These are phyloP conservation scores for Notoglanidium macrostoma DNA, from an alignment of 2,797 vertebrate species.

Conservation along the genomic window DNA sequence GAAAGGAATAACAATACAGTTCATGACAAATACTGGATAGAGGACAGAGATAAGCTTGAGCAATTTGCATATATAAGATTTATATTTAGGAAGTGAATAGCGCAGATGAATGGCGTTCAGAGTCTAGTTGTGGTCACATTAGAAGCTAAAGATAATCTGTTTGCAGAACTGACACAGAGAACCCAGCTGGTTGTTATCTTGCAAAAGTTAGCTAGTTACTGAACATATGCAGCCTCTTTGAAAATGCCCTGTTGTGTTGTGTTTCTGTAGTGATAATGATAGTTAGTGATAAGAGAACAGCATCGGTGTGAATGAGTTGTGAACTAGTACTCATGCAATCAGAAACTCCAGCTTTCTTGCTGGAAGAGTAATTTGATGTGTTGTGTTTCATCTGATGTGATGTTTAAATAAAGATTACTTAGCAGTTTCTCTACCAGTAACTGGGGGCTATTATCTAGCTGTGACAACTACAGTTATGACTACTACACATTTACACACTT, in stretches of 20 bases:
- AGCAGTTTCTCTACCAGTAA: constrained; percentile 18
- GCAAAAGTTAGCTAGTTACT: neutral
- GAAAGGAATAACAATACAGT: neutral
- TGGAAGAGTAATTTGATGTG: neutral
- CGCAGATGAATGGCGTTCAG: neutral
- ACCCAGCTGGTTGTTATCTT: neutral
- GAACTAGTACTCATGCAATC: neutral
- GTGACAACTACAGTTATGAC: constrained; percentile 2
- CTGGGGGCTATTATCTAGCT: neutral
- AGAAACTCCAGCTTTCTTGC: neutral
- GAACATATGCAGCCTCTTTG: neutral
- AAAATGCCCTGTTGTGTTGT: neutral
- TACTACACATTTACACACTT: neutral
- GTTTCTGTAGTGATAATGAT: neutral
- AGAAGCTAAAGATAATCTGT: neutral
- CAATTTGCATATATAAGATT: neutral
- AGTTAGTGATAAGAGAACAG: too few relatives aligned
- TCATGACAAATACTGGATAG: neutral
- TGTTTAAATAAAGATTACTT: constrained; percentile 20
- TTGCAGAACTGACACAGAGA: neutral
- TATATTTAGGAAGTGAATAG: neutral
- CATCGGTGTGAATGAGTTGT: neutral
- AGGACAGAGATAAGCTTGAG: neutral
- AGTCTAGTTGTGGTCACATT: neutral
- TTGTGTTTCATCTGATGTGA: neutral